phyloP scores from a whole-genome alignment of 2,797 vertebrate genomes.

The Alcedo quadribrachys region DNA sequence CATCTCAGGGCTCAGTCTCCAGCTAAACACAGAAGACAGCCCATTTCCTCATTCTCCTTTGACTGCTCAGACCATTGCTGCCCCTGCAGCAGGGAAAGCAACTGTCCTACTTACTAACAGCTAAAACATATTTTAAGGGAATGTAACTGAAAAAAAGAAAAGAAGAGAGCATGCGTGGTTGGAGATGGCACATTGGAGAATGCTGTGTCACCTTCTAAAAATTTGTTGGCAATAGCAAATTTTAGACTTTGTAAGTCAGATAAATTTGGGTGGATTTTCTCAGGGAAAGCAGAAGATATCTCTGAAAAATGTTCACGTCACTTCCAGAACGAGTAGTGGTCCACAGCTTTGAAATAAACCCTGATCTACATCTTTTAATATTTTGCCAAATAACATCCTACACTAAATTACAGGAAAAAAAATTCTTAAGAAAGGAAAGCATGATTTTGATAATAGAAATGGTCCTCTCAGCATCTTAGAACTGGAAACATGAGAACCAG shows the following conservation, averaged over 20 bases:
- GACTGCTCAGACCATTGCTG: neutral
- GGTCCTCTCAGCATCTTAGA: neutral
- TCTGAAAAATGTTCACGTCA: constrained; percentile 43
- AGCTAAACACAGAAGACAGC: neutral
- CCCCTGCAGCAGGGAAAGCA: neutral
- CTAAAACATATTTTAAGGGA: neutral
- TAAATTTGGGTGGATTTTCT: constrained; percentile 62
- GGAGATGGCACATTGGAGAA: constrained; percentile 24
- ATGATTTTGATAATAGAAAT: constrained; percentile 28
- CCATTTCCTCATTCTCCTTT: neutral
- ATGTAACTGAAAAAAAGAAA: constrained; percentile 8
- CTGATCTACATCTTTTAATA: neutral
- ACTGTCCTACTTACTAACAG: constrained; percentile 35
- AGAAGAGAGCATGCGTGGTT: constrained; percentile 32
- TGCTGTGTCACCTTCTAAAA: constrained; percentile 70
- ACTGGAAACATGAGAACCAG: neutral
- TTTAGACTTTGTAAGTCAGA: constrained; percentile 55
- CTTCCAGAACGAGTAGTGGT: constrained; percentile 55
- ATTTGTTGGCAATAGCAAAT: constrained; percentile 64
- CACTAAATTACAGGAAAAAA: constrained; percentile 25
- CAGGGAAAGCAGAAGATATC: constrained; percentile 42
- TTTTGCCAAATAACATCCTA: constrained; percentile 55
- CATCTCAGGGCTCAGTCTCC: neutral
- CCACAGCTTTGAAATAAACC: constrained; percentile 45
- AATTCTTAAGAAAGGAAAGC: constrained; percentile 30